Evolutionary conservation across 2,113 vertebrate genomes (phyloP), one percentile per base, ranked within the genome.

Genomic region (Raja brachyura): DNA sequence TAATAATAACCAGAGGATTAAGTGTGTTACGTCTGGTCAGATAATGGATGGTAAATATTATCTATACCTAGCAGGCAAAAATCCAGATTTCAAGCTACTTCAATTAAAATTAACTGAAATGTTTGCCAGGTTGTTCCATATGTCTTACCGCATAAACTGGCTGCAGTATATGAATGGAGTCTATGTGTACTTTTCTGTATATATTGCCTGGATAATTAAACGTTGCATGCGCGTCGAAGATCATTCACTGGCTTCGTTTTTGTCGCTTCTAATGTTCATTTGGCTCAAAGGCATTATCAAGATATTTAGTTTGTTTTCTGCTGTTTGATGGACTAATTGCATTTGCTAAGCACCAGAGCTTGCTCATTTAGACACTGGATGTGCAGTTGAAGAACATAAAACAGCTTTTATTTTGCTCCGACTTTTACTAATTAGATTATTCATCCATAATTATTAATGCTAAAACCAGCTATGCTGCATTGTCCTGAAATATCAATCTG

Each of bases 1-100:
- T 18, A 92, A 92, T 48, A 25, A 92, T 73, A 92, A 18, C 66
- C 90, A 90, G 63, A 90, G 31, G 31, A 92, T n/a, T 74, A 92
- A 73, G 90, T 73, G 18, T 92, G 90, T 70, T 68, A 74, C 70
- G 1, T 74, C 68, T 10, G 6, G 90, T 74, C 68, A 92, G 68
- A 92, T 33, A 74, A 92, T 74, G 68, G 31, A 74, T 92, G 90
- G 31, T 73, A 92, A 73, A 73, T 73, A 68, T 73, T 70, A 54
- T 90, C 68, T 92, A 31, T 92, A 73, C 18, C 33, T 73, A 54
- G 66, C 33, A 92, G 66, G 63, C 90, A 92, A 92, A 92, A 54
- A 25, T 73, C 20, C 90, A 54, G 22, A 70, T 54, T 73, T 31
- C 22, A 39, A 73, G 66, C 54, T 73, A 92, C 70, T 92, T 92